Percentiles rank a stretch among this genome's conserved stretches.
phyloP scores from a whole-genome alignment of 2,797 vertebrate species.

The Bufotes viridis region DNA sequence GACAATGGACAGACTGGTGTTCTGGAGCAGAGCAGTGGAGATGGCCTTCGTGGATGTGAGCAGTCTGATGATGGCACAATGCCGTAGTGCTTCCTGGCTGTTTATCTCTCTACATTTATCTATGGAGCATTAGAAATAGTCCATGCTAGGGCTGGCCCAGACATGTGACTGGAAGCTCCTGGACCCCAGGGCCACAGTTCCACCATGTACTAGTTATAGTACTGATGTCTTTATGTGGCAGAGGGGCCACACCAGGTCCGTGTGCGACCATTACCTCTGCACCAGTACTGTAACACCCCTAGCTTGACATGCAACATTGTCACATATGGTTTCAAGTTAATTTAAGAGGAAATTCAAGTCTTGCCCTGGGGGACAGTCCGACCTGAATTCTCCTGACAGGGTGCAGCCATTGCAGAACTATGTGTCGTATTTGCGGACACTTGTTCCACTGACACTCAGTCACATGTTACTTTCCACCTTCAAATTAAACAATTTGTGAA shows the following conservation, averaged over 20 bases:
- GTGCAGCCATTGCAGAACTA: neutral
- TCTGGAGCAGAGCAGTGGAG: too few relatives aligned
- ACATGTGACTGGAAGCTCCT: too few relatives aligned
- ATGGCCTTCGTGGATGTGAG: too few relatives aligned
- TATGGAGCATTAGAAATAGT: too few relatives aligned
- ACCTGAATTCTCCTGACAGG: neutral
- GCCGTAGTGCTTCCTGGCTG: too few relatives aligned
- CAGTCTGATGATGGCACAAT: too few relatives aligned
- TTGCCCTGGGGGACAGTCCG: neutral
- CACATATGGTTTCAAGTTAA: neutral
- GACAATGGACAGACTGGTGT: too few relatives aligned
- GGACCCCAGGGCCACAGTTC: too few relatives aligned
- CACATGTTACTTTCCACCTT: constrained; percentile 32
- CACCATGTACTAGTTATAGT: too few relatives aligned
- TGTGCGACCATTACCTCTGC: neutral
- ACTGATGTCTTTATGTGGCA: neutral
- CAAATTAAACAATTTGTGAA: constrained; percentile 54
- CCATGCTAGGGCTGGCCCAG: too few relatives aligned
- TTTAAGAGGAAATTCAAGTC: neutral
- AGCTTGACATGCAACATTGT: neutral
- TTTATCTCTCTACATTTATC: too few relatives aligned
- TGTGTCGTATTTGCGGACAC: constrained; percentile 15
- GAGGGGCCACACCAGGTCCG: too few relatives aligned
- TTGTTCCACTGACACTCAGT: constrained; percentile 1
- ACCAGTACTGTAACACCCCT: neutral